Conservation (phyloP, 2,888 invertebrate genomes). For the Spilosoma lubricipeda region DNA sequence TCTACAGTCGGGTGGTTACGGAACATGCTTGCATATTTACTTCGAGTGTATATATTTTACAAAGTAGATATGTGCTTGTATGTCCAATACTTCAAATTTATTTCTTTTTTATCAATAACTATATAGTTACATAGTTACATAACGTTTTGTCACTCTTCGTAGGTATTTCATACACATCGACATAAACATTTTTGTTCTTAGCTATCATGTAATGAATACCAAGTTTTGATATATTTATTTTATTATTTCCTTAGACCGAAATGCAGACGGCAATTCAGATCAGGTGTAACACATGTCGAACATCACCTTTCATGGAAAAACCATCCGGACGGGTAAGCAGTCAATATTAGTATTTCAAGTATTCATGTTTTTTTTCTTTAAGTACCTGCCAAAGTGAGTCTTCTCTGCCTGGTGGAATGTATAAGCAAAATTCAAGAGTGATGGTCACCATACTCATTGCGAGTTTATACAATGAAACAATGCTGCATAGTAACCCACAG, state of each 20-base stretch:
- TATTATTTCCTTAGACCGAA: conserved; percentile 60
- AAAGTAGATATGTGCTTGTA: neutral
- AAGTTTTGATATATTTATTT: neutral
- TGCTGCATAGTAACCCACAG: too few relatives aligned
- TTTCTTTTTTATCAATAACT: neutral
- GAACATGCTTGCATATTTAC: too few relatives aligned
- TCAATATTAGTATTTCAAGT: neutral
- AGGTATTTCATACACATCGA: too few relatives aligned
- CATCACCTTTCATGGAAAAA: conserved; percentile 70
- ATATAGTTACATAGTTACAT: neutral
- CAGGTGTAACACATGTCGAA: conserved; percentile 73
- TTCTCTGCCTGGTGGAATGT: too few relatives aligned
- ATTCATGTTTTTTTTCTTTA: too few relatives aligned
- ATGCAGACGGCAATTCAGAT: conserved; percentile 76
- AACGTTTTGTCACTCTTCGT: neutral
- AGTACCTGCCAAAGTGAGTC: too few relatives aligned
- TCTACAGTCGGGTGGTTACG: neutral
- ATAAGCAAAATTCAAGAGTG: too few relatives aligned
- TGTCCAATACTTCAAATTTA: neutral
- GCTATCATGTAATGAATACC: neutral
- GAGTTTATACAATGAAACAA: too few relatives aligned
- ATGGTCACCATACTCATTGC: too few relatives aligned
- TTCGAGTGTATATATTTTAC: too few relatives aligned
- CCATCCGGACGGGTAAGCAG: conserved; percentile 76
- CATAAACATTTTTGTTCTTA: neutral